Conservation (phyloP, 2,797 vertebrate species). For the Bothrops alternatus region DNA sequence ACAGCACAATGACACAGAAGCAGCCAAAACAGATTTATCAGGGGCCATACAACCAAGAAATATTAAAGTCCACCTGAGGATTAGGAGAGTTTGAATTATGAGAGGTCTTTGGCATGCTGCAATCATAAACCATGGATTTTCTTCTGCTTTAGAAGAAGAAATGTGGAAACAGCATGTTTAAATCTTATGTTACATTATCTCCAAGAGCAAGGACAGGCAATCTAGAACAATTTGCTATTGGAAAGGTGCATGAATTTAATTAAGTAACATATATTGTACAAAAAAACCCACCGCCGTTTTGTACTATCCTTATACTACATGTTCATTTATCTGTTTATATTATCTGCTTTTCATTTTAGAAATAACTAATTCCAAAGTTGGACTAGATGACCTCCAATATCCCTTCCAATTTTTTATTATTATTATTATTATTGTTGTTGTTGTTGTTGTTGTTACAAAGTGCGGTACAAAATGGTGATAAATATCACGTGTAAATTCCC, state of each 20-base stretch:
- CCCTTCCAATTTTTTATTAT: no score
- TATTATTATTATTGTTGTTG: no score
- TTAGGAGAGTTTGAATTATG: conserved; percentile 8
- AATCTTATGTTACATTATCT: background rate
- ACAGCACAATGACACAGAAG: conserved; percentile 2
- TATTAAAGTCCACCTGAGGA: conserved; percentile 22
- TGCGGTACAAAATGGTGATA: background rate
- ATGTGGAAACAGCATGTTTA: conserved; percentile 5
- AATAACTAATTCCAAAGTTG: background rate
- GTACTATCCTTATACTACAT: background rate
- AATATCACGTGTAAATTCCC: background rate
- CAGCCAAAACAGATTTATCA: conserved; percentile 23
- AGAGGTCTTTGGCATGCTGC: background rate
- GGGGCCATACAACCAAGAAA: conserved; percentile 15
- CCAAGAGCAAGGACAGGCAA: background rate
- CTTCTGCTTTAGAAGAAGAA: conserved; percentile 3
- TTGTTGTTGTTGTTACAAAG: no score
- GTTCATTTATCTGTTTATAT: background rate
- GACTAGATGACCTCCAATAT: no score
- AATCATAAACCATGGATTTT: background rate
- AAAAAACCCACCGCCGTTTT: background rate
- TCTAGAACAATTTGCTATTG: background rate
- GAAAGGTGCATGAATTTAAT: background rate
- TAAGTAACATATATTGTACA: background rate
- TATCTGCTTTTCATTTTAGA: background rate